These are phyloP conservation scores for Microchirus variegatus DNA, from an alignment of 2,797 vertebrate species.

Conservation along the genomic window DNA sequence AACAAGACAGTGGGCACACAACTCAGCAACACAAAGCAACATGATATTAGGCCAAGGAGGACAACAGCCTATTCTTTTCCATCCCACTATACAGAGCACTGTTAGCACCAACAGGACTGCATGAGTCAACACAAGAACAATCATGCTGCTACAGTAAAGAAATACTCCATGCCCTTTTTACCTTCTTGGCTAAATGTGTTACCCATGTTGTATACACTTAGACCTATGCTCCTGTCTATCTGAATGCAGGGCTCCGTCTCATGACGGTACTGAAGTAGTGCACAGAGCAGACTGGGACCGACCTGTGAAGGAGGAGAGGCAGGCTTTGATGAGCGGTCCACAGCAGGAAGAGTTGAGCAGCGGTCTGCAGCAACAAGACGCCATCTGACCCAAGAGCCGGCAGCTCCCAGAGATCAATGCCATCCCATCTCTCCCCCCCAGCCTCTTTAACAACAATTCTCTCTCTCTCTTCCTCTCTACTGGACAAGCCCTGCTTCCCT, in stretches of 20 bases:
- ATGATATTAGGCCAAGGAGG: conserved; percentile 59
- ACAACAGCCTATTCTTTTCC: conserved; percentile 68
- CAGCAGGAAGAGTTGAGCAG: conserved; percentile 76
- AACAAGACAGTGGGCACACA: conserved; percentile 60
- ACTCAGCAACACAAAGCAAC: conserved; percentile 60
- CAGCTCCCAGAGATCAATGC: conserved; percentile 72
- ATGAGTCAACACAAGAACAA: conserved; percentile 55
- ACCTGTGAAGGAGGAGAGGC: conserved; percentile 86
- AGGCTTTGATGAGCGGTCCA: conserved; percentile 79
- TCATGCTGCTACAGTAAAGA: conserved; percentile 53
- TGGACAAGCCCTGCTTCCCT: conserved; percentile 54
- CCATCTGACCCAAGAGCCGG: conserved; percentile 75
- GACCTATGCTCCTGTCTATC: conserved; percentile 58
- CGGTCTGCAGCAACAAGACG: conserved; percentile 79
- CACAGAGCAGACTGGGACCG: conserved; percentile 70
- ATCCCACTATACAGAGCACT: conserved; percentile 53
- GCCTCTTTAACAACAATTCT: conserved; percentile 59
- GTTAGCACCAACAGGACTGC: conserved; percentile 63
- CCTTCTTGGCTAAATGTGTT: conserved; percentile 82
- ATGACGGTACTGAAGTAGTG: conserved; percentile 63
- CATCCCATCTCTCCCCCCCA: conserved; percentile 62
- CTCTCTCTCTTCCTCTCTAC: conserved; percentile 59
- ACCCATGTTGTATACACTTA: conserved; percentile 74
- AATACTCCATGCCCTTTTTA: conserved; percentile 74
- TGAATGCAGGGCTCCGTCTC: conserved; percentile 62